phyloP scores from a whole-genome alignment of 2,113 vertebrate genomes.

The Oryctolagus cuniculus region mOryCun1.1 NC_091449.1:23901501-23902000 shows the following conservation, averaged over 20 bases:
- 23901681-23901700: not conserved
- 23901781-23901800: not conserved
- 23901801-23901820: not conserved
- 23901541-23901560: not conserved
- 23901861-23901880: not conserved
- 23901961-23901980: not conserved
- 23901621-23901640: not conserved
- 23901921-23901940: conserved; percentile 31
- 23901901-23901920: not conserved
- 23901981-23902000: not conserved
- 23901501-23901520: not conserved
- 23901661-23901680: not conserved
- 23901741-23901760: not conserved
- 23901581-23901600: not conserved
- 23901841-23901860: not conserved
- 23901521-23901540: not conserved
- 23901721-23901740: not conserved
- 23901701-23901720: not conserved
- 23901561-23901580: not conserved
- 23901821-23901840: not conserved
- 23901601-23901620: not conserved
- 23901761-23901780: not conserved
- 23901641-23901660: not conserved
- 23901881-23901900: not conserved
- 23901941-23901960: not conserved